Evolutionary conservation across 1,140 invertebrate species (phyloP), one percentile per base, ranked within the genome.

Genomic region (Heterodera carotae): DNA sequence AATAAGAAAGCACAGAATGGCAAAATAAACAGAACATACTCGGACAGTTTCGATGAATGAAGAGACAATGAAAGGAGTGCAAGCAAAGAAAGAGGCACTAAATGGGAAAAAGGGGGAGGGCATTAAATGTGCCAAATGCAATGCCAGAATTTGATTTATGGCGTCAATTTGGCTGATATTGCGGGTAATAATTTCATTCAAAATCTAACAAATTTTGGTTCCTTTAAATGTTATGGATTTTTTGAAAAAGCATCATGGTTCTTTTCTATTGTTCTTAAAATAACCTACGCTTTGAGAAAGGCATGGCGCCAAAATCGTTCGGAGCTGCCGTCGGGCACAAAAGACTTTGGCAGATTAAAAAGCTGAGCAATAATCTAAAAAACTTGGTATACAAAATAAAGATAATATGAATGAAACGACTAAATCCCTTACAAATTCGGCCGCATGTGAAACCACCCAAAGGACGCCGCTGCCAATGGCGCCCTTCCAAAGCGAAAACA

Each of bases 301-400:
- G 84, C 72, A 39, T 82, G 82, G 15, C 76, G 67, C 73, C 78
- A 84, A 72, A 76, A 82, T 15, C 83, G 84, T 67, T 84, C 74
- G 18, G 59, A 68, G 43, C 81, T 82, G 59, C 81, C 81, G 60
- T 82, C 83, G 10, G 64, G 82, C 27, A 82, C 73, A 36, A 83
- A 66, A 3, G 36, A 62, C 64, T 76, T 74, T 29, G 81, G 81
- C 8, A 82, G 60, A 31, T 75, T 76, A 39, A 84, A 82, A n/a
- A 83, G 62, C 34, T 82, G 80, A 31, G 82, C 73, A 66, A 82
- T 81, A 5, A 74, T 36, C 72, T 74, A 62, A 74, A 74, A 74
- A n/a, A n/a, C n/a, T n/a, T n/a, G n/a, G n/a, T 74, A 59, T 31
- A 66, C 27, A 33, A 27, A 22, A 1, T 31, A 31, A 5, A 22